Conservation (phyloP, 2,797 vertebrate genomes). For the Crax fasciolata region DNA sequence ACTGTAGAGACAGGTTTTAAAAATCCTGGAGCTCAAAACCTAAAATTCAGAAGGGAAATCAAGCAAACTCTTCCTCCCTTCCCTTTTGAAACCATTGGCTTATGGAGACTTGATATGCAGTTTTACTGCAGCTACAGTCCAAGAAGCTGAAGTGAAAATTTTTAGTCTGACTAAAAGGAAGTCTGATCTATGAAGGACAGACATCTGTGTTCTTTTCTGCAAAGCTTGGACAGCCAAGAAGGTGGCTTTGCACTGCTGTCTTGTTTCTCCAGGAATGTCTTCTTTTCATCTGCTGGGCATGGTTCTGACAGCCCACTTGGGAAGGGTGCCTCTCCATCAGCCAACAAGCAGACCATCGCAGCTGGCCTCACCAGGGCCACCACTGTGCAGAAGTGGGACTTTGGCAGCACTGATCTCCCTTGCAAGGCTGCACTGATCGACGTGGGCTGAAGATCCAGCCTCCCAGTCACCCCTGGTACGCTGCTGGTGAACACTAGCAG, state of each 20-base stretch:
- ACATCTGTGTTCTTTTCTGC: background rate
- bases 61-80: background rate
- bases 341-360: accelerated
- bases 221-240: background rate
- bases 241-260: background rate
- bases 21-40: background rate
- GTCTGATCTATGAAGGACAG: background rate
- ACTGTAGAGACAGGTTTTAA: background rate
- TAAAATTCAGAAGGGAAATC: background rate
- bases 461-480: background rate
- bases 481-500: background rate
- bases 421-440: background rate
- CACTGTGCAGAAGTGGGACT: background rate
- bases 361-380: background rate
- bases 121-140: background rate
- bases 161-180: background rate
- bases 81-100: background rate
- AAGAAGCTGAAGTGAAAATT: background rate
- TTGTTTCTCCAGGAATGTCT: background rate
- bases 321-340: background rate
- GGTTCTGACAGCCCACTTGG: background rate
- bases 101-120: background rate
- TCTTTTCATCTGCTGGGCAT: background rate
- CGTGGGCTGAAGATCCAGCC: background rate
- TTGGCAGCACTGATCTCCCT: background rate